Base-by-base conservation (phyloP, 2,888 invertebrate genomes). In the Calliscelio sp. region DNA sequence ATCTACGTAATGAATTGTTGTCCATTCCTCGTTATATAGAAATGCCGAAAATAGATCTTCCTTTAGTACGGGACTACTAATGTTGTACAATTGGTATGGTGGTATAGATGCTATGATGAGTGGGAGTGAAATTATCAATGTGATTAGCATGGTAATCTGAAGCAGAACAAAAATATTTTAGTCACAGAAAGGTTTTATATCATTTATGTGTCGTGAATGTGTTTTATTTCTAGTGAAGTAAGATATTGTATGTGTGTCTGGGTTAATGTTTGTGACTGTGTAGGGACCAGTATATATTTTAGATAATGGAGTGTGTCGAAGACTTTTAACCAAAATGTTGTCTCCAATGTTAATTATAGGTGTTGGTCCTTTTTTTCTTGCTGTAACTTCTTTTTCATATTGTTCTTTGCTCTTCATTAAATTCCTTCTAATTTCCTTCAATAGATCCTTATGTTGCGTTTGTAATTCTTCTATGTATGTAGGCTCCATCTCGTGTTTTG, bases 1-100 rank as follows among this genome's bases (percentile, higher is more conserved):
- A 3, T 61, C 61, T 4, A 61, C 24, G 10, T 41, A 61, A 11
- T 61, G 61, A 7, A 61, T 41, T 2, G 61, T 61, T 11, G 61
- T 61, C 61, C 61, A 61, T 41, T 61, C 41, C n/a, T 61, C 41
- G 41, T 61, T 61, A 18, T 61, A 61, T n/a, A 61, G 10, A 11
- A 24, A 61, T 4, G 61, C 41, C 1, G 41, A n/a, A 20, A 61
- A 61, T 6, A 61, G 24, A 25, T 61, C n/a, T 16, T 61, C 41
- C 24, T 32, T 14, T 18, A 61, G 18, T 6, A 61, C 61, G 8
- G 61, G 61, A 24, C 41, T 61, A 16, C 14, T 61, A 1, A 61
- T 24, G n/a, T 61, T 61, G 8, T 3, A 16, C 6, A 55, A 32
- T 32, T 55, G n/a, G 16, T 32, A 55, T 28, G 55, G 55, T 8